Conservation (phyloP, 2,113 vertebrate genomes). For the Phyllostomus discolor region DNA sequence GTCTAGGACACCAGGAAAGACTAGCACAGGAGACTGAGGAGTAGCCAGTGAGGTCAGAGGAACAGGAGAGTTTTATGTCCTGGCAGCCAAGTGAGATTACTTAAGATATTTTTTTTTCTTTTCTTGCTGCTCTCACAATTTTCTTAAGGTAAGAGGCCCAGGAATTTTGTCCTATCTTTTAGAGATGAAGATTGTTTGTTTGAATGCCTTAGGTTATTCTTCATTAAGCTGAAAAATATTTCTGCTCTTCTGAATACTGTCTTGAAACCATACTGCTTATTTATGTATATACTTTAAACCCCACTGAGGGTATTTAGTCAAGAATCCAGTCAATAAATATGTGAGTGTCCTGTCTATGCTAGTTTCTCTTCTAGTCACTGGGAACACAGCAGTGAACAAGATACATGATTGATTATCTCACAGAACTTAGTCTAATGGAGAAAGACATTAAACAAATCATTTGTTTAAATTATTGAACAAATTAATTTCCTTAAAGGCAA, state of each 20-base stretch:
- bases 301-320: background rate
- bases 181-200: background rate
- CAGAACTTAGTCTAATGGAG: background rate
- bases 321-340: background rate
- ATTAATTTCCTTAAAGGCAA: background rate
- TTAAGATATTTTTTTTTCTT: background rate
- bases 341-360: background rate
- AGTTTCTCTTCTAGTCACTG: background rate
- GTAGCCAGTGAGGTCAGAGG: background rate
- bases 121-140: background rate
- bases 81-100: background rate
- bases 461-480: background rate
- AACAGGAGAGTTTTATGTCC: background rate
- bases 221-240: constrained; percentile 34
- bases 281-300: background rate
- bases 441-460: constrained; percentile 17
- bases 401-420: background rate
- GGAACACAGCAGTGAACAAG: background rate
- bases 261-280: constrained; percentile 2
- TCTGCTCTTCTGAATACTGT: background rate
- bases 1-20: background rate
- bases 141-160: background rate
- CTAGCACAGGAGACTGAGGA: background rate
- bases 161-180: background rate
- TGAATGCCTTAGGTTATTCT: background rate